Base-by-base conservation (phyloP, 1,140 invertebrate species). In the Meloidogyne chitwoodi region DNA sequence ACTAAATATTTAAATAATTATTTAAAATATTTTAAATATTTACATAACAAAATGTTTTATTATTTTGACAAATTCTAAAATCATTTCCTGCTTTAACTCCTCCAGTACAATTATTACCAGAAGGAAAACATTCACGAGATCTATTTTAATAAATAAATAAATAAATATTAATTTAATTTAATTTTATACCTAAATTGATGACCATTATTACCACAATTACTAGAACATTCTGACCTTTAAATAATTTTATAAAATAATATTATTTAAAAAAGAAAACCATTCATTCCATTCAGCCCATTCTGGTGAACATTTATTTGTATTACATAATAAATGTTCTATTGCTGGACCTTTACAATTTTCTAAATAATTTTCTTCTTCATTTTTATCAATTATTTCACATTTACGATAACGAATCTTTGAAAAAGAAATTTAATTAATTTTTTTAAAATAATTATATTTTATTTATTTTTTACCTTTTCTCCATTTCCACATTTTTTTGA, bases 401-500 rank as follows among this genome's bases (percentile, higher is more conserved):
- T 73, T 24, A 19, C 71, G 56, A 64, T 48, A 48, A 22, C 71
- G 71, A 24, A 73, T 64, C 71, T 73, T 26, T 14, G 16, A 34
- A 14, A 44, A 22, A 26, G 26, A 64, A 63, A 73, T 64, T 16
- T 29, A 48, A 19, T 26, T 34, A 11, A 65, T 66, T 66, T 24
- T 19, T 48, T 56, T 56, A n/a, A 56, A 48, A 38, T 38, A 38
- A n/a, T n/a, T n/a, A n/a, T n/a, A n/a, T n/a, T 38, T 38, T 64
- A 31, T 8, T 31, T 31, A 26, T 6, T 64, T 24, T 31, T 38
- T 22, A 73, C 71, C 56, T 61, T 63, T 64, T 73, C 71, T 5
- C 71, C 71, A n/a, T 24, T 29, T 26, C 71, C 71, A 31, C 71
- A 73, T 41, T 64, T 73, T 64, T 73, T 73, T 64, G 71, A 73